Evolutionary conservation across 2,888 invertebrate species (phyloP), one percentile per base, ranked within the genome.

Genomic region (Galerucella nymphaeae): DNA sequence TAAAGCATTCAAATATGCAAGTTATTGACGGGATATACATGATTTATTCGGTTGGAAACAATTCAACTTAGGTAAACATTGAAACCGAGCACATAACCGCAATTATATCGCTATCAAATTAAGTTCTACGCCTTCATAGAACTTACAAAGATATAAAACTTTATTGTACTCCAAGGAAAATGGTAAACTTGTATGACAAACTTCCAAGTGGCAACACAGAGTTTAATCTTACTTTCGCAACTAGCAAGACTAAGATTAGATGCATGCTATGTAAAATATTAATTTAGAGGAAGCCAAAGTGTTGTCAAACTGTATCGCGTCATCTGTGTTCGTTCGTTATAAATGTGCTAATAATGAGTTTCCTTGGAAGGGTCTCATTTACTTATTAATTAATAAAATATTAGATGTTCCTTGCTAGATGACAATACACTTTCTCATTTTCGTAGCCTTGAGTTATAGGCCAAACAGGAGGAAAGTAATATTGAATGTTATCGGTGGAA

Each of bases 241-340:
- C 69, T 53, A 63, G 41, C 63, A 55, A 42, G 61, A 62, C 68
- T 53, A 41, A 42, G 41, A 63, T 55, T 42, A 38, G 62, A 63
- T 62, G 41, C 63, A 45, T 55, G 42, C 63, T 45, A 55, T 48
- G 63, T 70, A 70, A 70, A 70, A 63, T 70, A 70, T 63, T 70
- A 62, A 70, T 70, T 70, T 61, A 53, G 69, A 70, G 55, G 61
- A 48, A 41, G 57, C 69, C 55, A 63, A 18, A 63, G 63, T 63
- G 41, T 63, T 55, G 18, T 53, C 48, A 79, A 78, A 72, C 74
- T 73, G 74, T 78, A 70, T 57, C 62, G 80, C 82, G 81, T 82
- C 82, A 83, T 83, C 81, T 82, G 82, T 81, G 82, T 57, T 10
- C 82, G 73, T 82, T 83, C 81, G 81, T 82, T 82, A 83, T 82